phyloP scores from a whole-genome alignment of 1,140 invertebrate species.

The Brachionus koreanus region DNA sequence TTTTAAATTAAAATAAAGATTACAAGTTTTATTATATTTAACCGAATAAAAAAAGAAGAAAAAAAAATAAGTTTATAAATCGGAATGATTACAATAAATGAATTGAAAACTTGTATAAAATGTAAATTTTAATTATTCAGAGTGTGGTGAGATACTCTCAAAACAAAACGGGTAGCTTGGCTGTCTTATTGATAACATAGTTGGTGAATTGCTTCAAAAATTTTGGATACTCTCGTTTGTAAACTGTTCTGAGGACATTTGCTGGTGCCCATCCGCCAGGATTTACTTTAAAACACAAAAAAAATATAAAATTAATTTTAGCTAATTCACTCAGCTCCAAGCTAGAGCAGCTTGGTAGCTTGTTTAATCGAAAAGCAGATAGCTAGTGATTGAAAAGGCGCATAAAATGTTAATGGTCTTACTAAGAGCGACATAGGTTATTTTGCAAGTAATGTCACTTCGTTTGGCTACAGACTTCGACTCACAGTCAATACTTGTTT shows the following conservation, averaged over 20 bases:
- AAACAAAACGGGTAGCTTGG: constrained; percentile 78
- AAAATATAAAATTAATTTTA: too few relatives aligned
- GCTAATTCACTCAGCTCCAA: too few relatives aligned
- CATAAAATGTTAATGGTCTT: constrained; percentile 31
- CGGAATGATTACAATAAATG: background rate
- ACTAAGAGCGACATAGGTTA: constrained; percentile 56
- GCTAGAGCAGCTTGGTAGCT: too few relatives aligned
- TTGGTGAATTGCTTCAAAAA: constrained; percentile 95
- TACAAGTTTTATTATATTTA: background rate
- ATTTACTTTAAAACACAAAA: constrained; percentile 74
- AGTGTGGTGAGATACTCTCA: constrained; percentile 48
- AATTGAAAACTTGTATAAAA: too few relatives aligned
- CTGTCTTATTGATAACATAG: constrained; percentile 88
- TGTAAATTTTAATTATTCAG: background rate
- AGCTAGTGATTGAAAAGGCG: constrained; percentile 29
- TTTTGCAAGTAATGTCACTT: constrained; percentile 89
- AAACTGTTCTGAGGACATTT: constrained; percentile 86
- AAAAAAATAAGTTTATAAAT: background rate
- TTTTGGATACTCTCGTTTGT: constrained; percentile 97
- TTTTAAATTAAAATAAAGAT: background rate
- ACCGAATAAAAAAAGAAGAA: background rate
- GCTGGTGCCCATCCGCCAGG: constrained; percentile 70
- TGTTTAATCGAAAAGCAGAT: background rate
- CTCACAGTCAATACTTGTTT: constrained; percentile 67
- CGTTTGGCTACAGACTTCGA: constrained; percentile 86